Evolutionary conservation across 2,113 vertebrate genomes (phyloP).

Genomic region (Bos javanicus): DNA sequence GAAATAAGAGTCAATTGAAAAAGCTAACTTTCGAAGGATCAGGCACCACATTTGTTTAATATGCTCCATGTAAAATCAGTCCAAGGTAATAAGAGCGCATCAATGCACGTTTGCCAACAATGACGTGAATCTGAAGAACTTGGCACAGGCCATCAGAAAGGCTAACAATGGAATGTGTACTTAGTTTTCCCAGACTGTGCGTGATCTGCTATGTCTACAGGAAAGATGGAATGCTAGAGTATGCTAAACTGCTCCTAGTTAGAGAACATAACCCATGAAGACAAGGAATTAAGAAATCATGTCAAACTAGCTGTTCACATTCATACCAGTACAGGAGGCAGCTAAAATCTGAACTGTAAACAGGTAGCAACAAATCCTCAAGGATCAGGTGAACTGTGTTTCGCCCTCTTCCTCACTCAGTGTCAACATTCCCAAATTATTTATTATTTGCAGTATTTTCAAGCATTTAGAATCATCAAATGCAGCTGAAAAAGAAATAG

Average conservation of each 20-base stretch:
- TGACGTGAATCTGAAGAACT: not conserved
- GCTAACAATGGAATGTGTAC: not conserved
- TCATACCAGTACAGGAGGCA: not conserved
- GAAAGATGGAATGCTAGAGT: slow-evolving; percentile 37
- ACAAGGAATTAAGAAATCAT: not conserved
- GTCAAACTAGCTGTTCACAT: not conserved
- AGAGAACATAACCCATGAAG: slow-evolving; percentile 6
- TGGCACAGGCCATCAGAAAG: not conserved
- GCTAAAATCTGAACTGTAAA: not conserved
- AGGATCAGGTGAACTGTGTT: not conserved
- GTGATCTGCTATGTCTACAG: not conserved
- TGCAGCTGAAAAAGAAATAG: not conserved
- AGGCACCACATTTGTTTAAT: not conserved
- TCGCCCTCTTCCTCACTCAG: not conserved
- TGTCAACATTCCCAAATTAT: not conserved
- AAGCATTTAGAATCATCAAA: not conserved
- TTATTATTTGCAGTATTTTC: not conserved
- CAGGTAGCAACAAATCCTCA: not conserved
- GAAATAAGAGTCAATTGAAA: not conserved
- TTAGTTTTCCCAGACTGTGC: not conserved
- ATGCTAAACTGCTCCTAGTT: slow-evolving; percentile 26
- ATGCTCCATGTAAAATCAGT: not conserved
- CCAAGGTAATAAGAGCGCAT: not conserved
- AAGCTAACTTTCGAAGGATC: not conserved
- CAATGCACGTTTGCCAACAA: not conserved